phyloP scores from a whole-genome alignment of 2,113 vertebrate genomes.

The Odontophorus gujanensis region DNA sequence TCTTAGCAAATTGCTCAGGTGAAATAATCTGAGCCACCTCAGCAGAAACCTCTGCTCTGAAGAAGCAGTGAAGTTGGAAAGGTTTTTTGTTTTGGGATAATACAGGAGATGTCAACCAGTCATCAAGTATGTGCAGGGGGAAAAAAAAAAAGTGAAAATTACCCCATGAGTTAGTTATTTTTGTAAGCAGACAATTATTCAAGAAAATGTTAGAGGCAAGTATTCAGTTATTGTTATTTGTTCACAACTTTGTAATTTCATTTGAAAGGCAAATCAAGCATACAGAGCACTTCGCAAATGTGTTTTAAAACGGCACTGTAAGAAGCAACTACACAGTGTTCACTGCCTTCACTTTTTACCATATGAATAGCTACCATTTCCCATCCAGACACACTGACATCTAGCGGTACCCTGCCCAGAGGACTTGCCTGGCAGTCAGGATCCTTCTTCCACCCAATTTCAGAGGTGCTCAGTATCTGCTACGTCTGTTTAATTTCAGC shows the following conservation, averaged over 20 bases:
- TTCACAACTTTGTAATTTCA: not conserved
- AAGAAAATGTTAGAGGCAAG: not conserved
- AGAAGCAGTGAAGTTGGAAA: not conserved
- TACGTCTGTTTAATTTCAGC: not conserved
- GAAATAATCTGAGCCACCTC: not conserved
- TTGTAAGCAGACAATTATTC: conserved; percentile 29
- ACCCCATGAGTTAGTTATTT: conserved; percentile 17
- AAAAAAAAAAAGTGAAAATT: not conserved
- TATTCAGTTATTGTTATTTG: conserved; percentile 37
- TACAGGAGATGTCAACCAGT: not conserved
- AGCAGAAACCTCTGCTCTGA: not conserved
- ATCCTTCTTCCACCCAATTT: not conserved
- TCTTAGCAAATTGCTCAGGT: not conserved
- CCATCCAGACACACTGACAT: not conserved
- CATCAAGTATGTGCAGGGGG: not conserved
- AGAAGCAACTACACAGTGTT: not conserved
- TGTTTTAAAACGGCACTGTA: conserved; percentile 3
- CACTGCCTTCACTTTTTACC: not conserved
- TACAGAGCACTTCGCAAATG: not conserved
- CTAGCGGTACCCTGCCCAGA: not conserved
- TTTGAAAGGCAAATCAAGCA: conserved; percentile 22
- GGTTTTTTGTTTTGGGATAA: not conserved
- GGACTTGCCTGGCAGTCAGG: not conserved
- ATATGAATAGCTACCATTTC: not conserved
- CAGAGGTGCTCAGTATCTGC: not conserved